Conservation (phyloP, 2,113 vertebrate genomes). For the Sardina pilchardus region DNA sequence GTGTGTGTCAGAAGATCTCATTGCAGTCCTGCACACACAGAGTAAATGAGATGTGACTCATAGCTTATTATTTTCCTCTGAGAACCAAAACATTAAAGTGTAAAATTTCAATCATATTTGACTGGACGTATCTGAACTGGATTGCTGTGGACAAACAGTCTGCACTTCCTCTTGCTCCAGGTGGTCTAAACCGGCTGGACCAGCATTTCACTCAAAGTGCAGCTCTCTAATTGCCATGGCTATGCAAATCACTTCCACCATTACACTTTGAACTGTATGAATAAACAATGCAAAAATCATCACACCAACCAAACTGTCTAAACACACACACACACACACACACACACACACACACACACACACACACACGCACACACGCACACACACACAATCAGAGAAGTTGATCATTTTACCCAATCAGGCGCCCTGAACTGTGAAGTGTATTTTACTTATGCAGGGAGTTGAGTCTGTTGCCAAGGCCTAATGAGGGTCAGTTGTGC, state of each 20-base stretch:
- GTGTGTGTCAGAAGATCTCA: too few species aligned
- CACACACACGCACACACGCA: too few species aligned
- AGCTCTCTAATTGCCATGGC: not conserved
- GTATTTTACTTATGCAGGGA: not conserved
- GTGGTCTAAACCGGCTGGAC: not conserved
- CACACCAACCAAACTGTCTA: too few species aligned
- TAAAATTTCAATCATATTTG: too few species aligned
- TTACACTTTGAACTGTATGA: not conserved
- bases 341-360: too few species aligned
- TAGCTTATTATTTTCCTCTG: not conserved
- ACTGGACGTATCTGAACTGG: too few species aligned
- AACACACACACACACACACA: not conserved
- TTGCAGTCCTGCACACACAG: slow-evolving; percentile 10
- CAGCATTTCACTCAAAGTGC: not conserved
- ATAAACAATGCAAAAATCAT: not conserved
- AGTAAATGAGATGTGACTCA: not conserved
- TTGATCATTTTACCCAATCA: not conserved
- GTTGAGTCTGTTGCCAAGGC: not conserved
- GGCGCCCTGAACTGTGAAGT: not conserved
- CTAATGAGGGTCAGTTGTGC: not conserved
- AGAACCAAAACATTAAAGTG: too few species aligned
- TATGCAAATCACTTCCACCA: not conserved
- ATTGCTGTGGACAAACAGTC: not conserved
- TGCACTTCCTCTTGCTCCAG: not conserved
- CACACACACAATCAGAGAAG: not conserved